Percentiles rank a stretch among this genome's conserved stretches.
Evolutionary conservation across 2,113 vertebrate species (phyloP).

Genomic region (Plecotus auritus): DNA sequence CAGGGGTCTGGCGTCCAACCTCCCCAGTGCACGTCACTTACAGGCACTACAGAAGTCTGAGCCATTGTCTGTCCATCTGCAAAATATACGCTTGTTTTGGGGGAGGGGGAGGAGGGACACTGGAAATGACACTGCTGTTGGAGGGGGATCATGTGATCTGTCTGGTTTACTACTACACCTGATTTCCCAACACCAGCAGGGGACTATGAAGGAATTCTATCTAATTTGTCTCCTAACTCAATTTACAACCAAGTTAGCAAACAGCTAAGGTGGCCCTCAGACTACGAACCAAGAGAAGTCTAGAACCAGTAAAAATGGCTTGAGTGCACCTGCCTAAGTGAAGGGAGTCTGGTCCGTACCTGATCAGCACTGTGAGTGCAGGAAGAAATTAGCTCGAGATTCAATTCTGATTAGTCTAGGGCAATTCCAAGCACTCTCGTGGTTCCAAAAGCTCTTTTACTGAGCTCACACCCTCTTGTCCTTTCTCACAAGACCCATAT

Average conservation of each 20-base stretch:
- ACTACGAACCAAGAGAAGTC: not conserved
- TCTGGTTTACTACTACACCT: not conserved
- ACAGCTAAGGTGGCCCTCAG: too few species aligned
- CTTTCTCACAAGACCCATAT: not conserved
- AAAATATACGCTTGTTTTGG: not conserved
- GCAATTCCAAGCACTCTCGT: not conserved
- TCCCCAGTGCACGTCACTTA: not conserved
- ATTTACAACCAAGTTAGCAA: too few species aligned
- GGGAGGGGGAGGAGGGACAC: not conserved
- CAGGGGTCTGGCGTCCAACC: not conserved
- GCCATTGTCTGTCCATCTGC: not conserved
- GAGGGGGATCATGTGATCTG: not conserved
- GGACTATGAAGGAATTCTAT: too few species aligned
- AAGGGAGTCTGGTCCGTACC: not conserved
- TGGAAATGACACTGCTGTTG: not conserved
- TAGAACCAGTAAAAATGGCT: not conserved
- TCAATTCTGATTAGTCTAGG: not conserved
- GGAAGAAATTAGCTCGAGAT: not conserved
- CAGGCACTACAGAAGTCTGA: not conserved
- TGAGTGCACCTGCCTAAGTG: not conserved
- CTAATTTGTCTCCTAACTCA: too few species aligned
- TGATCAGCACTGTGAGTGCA: not conserved
- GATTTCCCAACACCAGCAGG: too few species aligned
- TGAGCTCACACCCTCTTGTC: not conserved
- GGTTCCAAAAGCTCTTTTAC: not conserved